phyloP scores from a whole-genome alignment of 2,888 invertebrate species.

The Gibbula magus region DNA sequence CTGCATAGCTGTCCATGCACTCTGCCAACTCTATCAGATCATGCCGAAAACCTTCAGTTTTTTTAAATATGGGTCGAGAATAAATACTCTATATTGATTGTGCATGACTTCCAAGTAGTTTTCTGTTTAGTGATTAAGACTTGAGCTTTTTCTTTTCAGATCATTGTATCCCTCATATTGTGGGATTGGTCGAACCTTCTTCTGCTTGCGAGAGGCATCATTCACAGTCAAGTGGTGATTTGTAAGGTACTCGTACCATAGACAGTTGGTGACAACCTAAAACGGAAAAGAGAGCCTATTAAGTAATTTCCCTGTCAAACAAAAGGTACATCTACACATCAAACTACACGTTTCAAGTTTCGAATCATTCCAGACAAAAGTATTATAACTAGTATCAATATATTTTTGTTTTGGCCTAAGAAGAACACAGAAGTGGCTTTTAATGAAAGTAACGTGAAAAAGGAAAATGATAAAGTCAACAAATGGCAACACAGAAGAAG shows the following conservation, averaged over 20 bases:
- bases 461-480: too few species aligned
- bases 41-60: constrained; percentile 10
- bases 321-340: too few species aligned
- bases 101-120: constrained; percentile 28
- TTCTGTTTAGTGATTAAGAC: not conserved
- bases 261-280: constrained; percentile 36
- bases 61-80: constrained; percentile 27
- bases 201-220: constrained; percentile 26
- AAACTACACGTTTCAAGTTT: too few species aligned
- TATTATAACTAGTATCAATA: too few species aligned
- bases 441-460: too few species aligned
- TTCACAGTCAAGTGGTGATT: constrained; percentile 38
- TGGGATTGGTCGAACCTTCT: constrained; percentile 32
- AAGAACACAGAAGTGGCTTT: too few species aligned
- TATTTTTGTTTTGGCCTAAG: too few species aligned
- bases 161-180: constrained; percentile 37
- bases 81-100: constrained; percentile 37
- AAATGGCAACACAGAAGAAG: too few species aligned
- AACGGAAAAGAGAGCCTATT: not conserved
- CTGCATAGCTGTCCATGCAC: constrained; percentile 26
- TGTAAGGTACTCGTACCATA: constrained; percentile 41
- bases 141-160: constrained; percentile 34
- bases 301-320: too few species aligned
- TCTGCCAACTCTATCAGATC: constrained; percentile 23
- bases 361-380: too few species aligned